Evolutionary conservation across 2,888 invertebrate genomes (phyloP).

Genomic region (Brachypalpus laphriformis): DNA sequence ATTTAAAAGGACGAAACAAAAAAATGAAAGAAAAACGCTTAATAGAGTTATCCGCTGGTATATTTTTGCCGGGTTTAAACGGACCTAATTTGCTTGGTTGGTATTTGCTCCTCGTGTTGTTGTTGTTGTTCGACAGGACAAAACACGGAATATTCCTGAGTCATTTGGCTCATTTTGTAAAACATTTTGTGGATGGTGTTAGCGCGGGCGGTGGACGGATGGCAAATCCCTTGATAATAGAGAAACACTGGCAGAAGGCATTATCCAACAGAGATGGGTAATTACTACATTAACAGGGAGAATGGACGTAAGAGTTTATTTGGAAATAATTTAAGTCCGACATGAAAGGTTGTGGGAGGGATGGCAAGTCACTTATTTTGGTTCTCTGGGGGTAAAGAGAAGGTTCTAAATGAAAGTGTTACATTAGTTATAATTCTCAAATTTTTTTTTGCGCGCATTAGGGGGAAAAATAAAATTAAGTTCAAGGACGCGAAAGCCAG

Average conservation of each 20-base stretch:
- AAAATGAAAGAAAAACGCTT: conserved; percentile 20
- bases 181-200: conserved; percentile 21
- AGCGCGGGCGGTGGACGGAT: conserved; percentile 11
- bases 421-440: not conserved
- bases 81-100: conserved; percentile 29
- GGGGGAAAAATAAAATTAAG: not conserved
- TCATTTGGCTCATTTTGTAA: conserved; percentile 48
- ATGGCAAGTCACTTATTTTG: not conserved
- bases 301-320: conserved; percentile 31
- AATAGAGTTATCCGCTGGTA: conserved; percentile 42
- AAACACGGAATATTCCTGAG: conserved; percentile 19
- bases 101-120: conserved; percentile 3
- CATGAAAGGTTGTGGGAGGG: not conserved
- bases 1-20: conserved; percentile 36
- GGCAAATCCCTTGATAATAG: conserved; percentile 49
- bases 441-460: not conserved
- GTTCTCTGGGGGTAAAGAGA: not conserved
- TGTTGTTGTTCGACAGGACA: not conserved
- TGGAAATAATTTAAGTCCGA: conserved; percentile 29
- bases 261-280: conserved; percentile 37
- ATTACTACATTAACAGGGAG: conserved; percentile 42
- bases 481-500: not conserved
- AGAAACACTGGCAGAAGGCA: conserved; percentile 18
- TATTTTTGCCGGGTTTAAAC: conserved; percentile 16
- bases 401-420: not conserved